Evolutionary conservation across 2,888 invertebrate species (phyloP).

Genomic region (Podotricha telesiphe): DNA sequence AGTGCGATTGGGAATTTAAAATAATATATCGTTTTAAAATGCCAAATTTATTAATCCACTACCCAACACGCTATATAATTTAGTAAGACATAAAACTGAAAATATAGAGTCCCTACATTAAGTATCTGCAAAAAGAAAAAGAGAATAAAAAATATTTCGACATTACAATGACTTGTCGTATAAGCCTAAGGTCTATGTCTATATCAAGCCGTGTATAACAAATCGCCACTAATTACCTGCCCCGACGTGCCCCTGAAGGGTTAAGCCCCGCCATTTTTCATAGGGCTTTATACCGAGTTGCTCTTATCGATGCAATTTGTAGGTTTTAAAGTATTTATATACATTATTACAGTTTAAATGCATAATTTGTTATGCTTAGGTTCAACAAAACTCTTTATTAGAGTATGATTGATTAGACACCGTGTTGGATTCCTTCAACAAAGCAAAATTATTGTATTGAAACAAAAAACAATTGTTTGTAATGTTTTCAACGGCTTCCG

Average conservation of each 20-base stretch:
- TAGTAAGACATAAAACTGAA: too few species aligned
- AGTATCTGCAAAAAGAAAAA: too few species aligned
- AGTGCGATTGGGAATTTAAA: too few species aligned
- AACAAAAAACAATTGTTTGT: too few species aligned
- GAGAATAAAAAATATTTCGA: background rate
- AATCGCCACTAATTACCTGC: slow-evolving; percentile 58
- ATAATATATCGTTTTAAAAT: too few species aligned
- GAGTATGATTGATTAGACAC: background rate
- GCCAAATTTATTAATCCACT: too few species aligned
- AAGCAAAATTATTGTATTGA: too few species aligned
- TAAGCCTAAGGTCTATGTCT: slow-evolving; percentile 22
- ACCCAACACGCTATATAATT: too few species aligned
- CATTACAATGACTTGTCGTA: slow-evolving; percentile 1
- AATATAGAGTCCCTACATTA: too few species aligned
- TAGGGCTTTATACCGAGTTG: slow-evolving; percentile 49
- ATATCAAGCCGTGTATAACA: slow-evolving; percentile 49
- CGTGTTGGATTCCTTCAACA: too few species aligned
- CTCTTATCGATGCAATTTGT: slow-evolving; percentile 57
- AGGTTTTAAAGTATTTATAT: slow-evolving; percentile 54
- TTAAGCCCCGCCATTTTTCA: slow-evolving; percentile 61
- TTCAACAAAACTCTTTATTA: background rate
- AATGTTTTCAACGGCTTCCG: too few species aligned
- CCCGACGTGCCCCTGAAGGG: slow-evolving; percentile 54
- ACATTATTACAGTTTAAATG: slow-evolving; percentile 44
- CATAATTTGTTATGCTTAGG: slow-evolving; percentile 43